A percentile compares a stretch with the other conserved stretches of the same genome.
Evolutionary conservation across 2,797 vertebrate species (phyloP).

Genomic region (Lepus townsendii): DNA sequence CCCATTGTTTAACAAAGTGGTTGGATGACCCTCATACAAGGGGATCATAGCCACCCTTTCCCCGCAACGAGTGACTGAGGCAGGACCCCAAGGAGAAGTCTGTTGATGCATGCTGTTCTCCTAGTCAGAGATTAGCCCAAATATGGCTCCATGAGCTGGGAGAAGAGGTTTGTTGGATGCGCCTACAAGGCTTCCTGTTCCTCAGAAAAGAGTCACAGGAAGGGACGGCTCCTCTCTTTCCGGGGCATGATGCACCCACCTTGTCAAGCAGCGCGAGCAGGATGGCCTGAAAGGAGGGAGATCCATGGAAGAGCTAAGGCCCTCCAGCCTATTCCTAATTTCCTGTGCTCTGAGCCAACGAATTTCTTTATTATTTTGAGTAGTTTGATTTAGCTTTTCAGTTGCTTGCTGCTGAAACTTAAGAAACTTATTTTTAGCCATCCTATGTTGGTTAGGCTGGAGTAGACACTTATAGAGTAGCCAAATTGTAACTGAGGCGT

Average conservation of each 20-base stretch:
- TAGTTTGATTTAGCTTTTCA: background rate
- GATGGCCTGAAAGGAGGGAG: background rate
- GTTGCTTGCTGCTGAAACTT: background rate
- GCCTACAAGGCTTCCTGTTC: background rate
- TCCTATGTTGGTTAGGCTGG: background rate
- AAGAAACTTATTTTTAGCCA: conserved; percentile 39
- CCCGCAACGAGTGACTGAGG: background rate
- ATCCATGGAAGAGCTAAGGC: background rate
- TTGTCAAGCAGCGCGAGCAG: background rate
- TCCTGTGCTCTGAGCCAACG: background rate
- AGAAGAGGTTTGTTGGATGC: background rate
- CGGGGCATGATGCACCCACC: background rate
- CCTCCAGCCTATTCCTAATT: background rate
- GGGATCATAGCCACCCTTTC: background rate
- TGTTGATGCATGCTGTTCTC: background rate
- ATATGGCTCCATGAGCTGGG: background rate
- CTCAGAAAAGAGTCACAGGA: background rate
- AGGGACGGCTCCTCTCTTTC: conserved; percentile 11
- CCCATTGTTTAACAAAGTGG: background rate
- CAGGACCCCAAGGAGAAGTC: background rate
- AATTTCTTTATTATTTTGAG: background rate
- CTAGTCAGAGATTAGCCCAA: background rate
- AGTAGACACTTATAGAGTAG: background rate
- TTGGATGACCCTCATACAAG: background rate
- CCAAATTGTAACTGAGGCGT: background rate